These are phyloP conservation scores for Scaptomyza flava DNA, from an alignment of 2,888 invertebrate genomes.

Conservation along the genomic window DNA sequence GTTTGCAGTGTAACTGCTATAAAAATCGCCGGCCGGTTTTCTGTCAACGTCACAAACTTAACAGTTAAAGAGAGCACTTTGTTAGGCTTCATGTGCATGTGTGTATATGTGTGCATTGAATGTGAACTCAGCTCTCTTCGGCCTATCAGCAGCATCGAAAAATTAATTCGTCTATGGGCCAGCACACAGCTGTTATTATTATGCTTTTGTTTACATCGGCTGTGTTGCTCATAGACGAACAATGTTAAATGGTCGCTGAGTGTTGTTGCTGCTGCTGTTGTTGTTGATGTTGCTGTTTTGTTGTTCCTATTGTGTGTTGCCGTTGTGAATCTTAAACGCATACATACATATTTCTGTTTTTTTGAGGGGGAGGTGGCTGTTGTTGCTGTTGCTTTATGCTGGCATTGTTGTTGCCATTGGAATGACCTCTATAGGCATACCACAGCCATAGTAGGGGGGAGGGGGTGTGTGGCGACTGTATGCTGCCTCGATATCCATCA, in stretches of 20 bases:
- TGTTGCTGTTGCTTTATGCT: slow-evolving; percentile 57
- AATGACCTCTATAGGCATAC: slow-evolving; percentile 81
- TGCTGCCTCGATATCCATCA: slow-evolving; percentile 56
- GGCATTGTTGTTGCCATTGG: slow-evolving; percentile 81
- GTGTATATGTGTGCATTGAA: neutral
- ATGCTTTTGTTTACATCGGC: slow-evolving; percentile 72
- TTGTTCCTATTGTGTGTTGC: slow-evolving; percentile 30
- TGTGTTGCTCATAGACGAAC: slow-evolving; percentile 22
- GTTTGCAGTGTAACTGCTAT: slow-evolving; percentile 29
- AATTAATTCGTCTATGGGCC: too few relatives aligned
- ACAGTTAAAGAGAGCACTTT: slow-evolving; percentile 68
- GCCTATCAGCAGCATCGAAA: slow-evolving; percentile 3
- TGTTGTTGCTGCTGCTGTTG: slow-evolving; percentile 46
- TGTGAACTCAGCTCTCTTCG: slow-evolving; percentile 41
- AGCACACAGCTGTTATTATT: slow-evolving; percentile 64
- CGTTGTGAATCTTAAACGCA: slow-evolving; percentile 36
- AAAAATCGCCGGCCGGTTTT: slow-evolving; percentile 77
- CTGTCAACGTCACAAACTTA: slow-evolving; percentile 70
- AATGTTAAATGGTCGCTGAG: neutral
- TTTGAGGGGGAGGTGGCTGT: slow-evolving; percentile 18
- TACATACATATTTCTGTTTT: slow-evolving; percentile 23
- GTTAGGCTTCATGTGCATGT: neutral
- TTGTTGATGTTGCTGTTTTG: slow-evolving; percentile 32
- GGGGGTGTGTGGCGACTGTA: slow-evolving; percentile 27
- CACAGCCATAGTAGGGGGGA: slow-evolving; percentile 20